phyloP scores from a whole-genome alignment of 2,113 vertebrate genomes.

The Gopherus evgoodei region DNA sequence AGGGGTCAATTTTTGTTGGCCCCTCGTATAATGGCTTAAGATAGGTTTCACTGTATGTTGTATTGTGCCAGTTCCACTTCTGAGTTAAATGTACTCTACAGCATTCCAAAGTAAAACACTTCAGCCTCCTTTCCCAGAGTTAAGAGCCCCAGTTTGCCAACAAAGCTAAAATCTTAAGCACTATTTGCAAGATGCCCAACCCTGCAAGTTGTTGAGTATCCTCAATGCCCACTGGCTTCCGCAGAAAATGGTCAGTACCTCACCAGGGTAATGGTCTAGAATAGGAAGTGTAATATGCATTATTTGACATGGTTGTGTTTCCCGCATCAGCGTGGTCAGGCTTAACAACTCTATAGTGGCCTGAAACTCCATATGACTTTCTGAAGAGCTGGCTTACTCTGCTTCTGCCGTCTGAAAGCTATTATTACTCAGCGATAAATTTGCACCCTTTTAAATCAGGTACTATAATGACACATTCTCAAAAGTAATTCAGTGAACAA shows the following conservation, averaged over 20 bases:
- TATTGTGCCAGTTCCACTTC: background rate
- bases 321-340: accelerated
- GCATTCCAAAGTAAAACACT: slow-evolving; percentile 9
- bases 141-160: background rate
- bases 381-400: slow-evolving; percentile 47
- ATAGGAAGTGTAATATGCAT: accelerated
- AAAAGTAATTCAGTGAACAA: background rate
- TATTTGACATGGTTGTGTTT: accelerated
- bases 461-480: background rate
- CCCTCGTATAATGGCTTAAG: background rate
- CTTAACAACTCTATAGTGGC: background rate
- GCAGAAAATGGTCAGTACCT: accelerated
- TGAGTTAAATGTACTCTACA: slow-evolving; percentile 30
- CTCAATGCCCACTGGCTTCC: accelerated
- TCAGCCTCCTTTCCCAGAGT: background rate
- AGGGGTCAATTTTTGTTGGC: background rate
- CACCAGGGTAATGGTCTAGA: accelerated
- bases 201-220: background rate
- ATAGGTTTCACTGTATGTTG: slow-evolving; percentile 9
- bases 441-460: slow-evolving; percentile 31
- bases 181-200: background rate
- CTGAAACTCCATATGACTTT: background rate
- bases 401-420: too few species aligned
- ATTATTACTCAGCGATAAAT: slow-evolving; percentile 67
- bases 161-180: accelerated